Evolutionary conservation across 1,140 invertebrate genomes (phyloP).

Genomic region (Atta texana): DNA sequence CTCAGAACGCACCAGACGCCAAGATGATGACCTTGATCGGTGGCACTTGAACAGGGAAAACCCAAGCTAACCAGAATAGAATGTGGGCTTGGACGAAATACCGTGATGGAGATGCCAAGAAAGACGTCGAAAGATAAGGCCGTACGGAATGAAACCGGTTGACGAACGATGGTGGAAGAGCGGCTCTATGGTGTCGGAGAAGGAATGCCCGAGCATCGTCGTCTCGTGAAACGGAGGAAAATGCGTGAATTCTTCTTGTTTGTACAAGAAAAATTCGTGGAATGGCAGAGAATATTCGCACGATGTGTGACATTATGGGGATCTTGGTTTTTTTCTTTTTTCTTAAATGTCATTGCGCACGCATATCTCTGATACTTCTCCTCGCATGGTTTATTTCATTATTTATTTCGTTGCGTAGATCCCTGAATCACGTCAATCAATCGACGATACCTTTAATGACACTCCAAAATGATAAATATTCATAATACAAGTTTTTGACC

Average conservation of each 20-base stretch:
- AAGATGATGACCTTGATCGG: constrained; percentile 35
- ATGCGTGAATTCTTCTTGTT: neutral
- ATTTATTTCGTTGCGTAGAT: neutral
- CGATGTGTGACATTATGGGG: neutral
- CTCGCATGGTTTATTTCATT: neutral
- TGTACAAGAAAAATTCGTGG: constrained; percentile 1
- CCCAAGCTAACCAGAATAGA: constrained; percentile 31
- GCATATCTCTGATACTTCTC: neutral
- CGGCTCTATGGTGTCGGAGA: neutral
- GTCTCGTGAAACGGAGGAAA: neutral
- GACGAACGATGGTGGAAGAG: constrained; percentile 39
- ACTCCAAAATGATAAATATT: no score
- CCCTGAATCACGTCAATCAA: neutral
- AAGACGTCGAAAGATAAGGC: constrained; percentile 53
- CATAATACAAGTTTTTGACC: no score
- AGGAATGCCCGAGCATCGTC: neutral
- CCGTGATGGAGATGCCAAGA: neutral
- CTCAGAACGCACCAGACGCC: neutral
- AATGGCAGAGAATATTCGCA: neutral
- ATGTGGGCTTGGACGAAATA: neutral
- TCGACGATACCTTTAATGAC: no score
- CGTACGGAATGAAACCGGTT: constrained; percentile 68
- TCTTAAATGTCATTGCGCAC: constrained; percentile 42
- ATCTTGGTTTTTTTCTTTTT: neutral
- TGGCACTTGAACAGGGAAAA: constrained; percentile 15